A percentile compares a stretch with the other conserved stretches of the same genome.
Conservation (phyloP, 2,888 invertebrate genomes). For the Rhimphoctona megacephalus region DNA sequence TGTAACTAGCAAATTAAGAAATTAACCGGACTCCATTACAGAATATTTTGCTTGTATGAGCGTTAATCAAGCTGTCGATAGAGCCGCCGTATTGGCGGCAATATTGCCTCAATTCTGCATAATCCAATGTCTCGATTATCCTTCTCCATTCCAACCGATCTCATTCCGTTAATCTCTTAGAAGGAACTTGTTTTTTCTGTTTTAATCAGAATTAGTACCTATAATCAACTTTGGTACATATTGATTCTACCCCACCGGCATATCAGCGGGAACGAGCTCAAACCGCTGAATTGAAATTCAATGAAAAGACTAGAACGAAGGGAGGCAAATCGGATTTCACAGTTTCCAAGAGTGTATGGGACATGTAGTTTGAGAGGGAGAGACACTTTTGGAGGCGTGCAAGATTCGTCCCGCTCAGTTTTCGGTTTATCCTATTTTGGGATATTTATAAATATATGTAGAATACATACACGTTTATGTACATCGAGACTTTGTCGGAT, state of each 20-base stretch:
- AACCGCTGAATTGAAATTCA: conserved; percentile 62
- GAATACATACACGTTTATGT: conserved; percentile 12
- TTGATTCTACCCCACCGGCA: conserved; percentile 28
- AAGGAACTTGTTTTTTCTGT: neutral
- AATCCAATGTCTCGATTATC: conserved; percentile 49
- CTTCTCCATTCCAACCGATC: neutral
- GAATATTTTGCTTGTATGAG: conserved; percentile 48
- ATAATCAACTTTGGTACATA: conserved; percentile 28
- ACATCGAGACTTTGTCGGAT: conserved; percentile 40
- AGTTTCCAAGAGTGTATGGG: conserved; percentile 34
- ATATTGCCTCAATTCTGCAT: conserved; percentile 46
- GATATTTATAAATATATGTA: conserved; percentile 8
- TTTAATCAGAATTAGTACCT: conserved; percentile 52
- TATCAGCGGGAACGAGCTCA: neutral
- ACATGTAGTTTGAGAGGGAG: conserved; percentile 23
- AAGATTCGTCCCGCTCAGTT: conserved; percentile 58
- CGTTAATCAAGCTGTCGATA: conserved; percentile 72
- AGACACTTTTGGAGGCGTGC: conserved; percentile 52
- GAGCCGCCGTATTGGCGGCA: conserved; percentile 65
- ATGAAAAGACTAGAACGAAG: conserved; percentile 64
- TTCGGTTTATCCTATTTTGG: conserved; percentile 55
- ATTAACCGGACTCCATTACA: conserved; percentile 63
- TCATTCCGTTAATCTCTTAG: conserved; percentile 15
- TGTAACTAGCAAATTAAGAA: conserved; percentile 64
- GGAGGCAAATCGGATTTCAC: conserved; percentile 66